A percentile compares a stretch with the other conserved stretches of the same genome.
phyloP scores from a whole-genome alignment of 2,888 invertebrate genomes.

The Xestia ashworthii region DNA sequence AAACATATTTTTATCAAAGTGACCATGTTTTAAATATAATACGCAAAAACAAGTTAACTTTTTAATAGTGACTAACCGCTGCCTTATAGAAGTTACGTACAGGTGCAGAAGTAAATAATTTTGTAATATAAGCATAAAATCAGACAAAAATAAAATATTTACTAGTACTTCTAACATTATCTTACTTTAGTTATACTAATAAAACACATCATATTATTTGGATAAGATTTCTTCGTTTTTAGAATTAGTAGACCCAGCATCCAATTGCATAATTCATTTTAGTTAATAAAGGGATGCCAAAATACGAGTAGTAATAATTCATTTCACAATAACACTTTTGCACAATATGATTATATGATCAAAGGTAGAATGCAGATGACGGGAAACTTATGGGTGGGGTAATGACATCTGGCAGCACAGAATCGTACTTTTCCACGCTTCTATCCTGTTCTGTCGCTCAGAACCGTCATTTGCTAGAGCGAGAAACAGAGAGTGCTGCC shows the following conservation, averaged over 20 bases:
- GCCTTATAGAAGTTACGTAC: slow-evolving; percentile 49
- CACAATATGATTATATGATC: slow-evolving; percentile 12
- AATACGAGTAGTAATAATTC: slow-evolving; percentile 19
- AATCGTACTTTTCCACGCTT: neutral
- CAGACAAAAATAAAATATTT: neutral
- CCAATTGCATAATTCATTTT: neutral
- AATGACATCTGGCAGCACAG: neutral
- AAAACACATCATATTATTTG: neutral
- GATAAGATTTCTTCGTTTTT: neutral
- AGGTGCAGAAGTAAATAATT: slow-evolving; percentile 51
- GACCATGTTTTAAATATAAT: neutral
- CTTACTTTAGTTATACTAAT: neutral
- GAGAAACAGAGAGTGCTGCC: neutral
- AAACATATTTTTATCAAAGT: slow-evolving; percentile 5
- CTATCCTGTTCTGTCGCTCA: neutral
- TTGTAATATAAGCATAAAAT: neutral
- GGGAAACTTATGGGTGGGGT: neutral
- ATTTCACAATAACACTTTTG: slow-evolving; percentile 13
- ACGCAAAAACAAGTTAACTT: slow-evolving; percentile 1
- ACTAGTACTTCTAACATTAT: neutral
- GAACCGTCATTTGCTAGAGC: neutral
- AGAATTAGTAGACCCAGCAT: neutral
- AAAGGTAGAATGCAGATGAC: neutral
- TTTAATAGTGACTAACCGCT: slow-evolving; percentile 37
- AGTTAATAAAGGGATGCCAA: slow-evolving; percentile 33